Percentiles rank a stretch among this genome's conserved stretches.
These are phyloP conservation scores for Bos taurus DNA, from an alignment of 2,113 vertebrate species.

Conservation along the genomic window ARS-UCD2.0 NC_037335.1:106102501-106103000, in stretches of 20 bases:
- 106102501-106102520: neutral
- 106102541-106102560: neutral
- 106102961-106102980: conserved; percentile 62
- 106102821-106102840: neutral
- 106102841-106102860: neutral
- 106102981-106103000: conserved; percentile 66
- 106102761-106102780: fast-evolving
- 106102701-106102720: neutral
- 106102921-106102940: conserved; percentile 81
- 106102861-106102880: conserved; percentile 45
- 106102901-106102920: conserved; percentile 78
- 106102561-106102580: neutral
- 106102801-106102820: neutral
- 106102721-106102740: neutral
- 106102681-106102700: neutral
- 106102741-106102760: neutral
- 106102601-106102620: neutral
- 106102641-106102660: neutral
- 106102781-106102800: neutral
- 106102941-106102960: conserved; percentile 78
- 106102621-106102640: neutral
- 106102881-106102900: conserved; percentile 64
- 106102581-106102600: neutral
- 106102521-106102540: neutral
- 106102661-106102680: neutral